A percentile compares a stretch with the other conserved stretches of the same genome.
Conservation (phyloP, 2,888 invertebrate genomes). For the Cordilura impudica region DNA sequence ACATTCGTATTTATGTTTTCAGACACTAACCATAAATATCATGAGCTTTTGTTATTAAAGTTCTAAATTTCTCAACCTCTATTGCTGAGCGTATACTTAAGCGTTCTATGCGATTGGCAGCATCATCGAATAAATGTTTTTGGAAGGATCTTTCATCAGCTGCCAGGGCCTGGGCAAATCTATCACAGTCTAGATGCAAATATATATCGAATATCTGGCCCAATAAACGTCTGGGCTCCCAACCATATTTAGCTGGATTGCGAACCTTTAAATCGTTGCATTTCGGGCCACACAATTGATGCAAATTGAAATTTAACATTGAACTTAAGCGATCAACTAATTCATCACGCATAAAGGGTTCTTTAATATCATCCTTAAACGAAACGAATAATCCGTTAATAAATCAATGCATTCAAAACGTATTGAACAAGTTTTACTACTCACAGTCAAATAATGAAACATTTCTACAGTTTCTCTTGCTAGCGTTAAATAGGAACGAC, state of each 20-base stretch:
- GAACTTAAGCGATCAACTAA: slow-evolving; percentile 96
- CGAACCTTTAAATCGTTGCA: slow-evolving; percentile 96
- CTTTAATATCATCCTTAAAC: slow-evolving; percentile 86
- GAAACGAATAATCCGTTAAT: too few species aligned
- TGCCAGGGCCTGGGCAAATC: slow-evolving; percentile 94
- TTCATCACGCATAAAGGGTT: slow-evolving; percentile 96
- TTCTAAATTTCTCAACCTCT: slow-evolving; percentile 91
- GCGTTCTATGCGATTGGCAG: slow-evolving; percentile 88
- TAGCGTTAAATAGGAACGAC: slow-evolving; percentile 92
- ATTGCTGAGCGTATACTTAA: slow-evolving; percentile 89
- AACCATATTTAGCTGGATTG: slow-evolving; percentile 96
- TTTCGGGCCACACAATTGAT: slow-evolving; percentile 96
- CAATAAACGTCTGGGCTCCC: slow-evolving; percentile 95
- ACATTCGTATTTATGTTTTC: not conserved
- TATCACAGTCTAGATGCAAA: slow-evolving; percentile 94
- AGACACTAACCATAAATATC: slow-evolving; percentile 82
- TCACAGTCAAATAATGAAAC: slow-evolving; percentile 95
- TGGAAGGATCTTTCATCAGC: slow-evolving; percentile 98
- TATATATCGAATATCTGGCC: slow-evolving; percentile 97
- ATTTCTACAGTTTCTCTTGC: slow-evolving; percentile 98
- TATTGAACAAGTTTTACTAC: slow-evolving; percentile 20
- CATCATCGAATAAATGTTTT: slow-evolving; percentile 94
- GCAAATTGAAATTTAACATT: slow-evolving; percentile 98
- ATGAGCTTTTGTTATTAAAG: slow-evolving; percentile 87
- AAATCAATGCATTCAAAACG: not conserved